These are phyloP conservation scores for Hyposmocoma kahamanoa DNA, from an alignment of 1,140 invertebrate genomes.

Conservation along the genomic window DNA sequence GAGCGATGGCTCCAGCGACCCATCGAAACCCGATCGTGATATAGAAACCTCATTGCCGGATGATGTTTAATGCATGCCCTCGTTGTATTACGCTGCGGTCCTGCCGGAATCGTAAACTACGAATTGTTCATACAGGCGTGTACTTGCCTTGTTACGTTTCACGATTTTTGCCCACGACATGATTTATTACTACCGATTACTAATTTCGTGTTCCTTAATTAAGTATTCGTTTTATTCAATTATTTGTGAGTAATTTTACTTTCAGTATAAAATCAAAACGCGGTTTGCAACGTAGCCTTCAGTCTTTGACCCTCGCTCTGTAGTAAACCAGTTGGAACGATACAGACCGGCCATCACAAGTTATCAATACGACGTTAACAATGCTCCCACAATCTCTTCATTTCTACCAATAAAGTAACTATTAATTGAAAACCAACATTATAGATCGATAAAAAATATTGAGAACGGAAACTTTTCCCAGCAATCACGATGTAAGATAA, in stretches of 20 bases:
- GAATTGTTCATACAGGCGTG: too few relatives aligned
- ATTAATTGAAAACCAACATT: background rate
- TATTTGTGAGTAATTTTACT: too few relatives aligned
- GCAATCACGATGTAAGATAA: conserved; percentile 13
- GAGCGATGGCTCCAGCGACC: too few relatives aligned
- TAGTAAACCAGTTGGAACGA: background rate
- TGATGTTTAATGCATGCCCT: background rate
- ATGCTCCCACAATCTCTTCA: conserved; percentile 1
- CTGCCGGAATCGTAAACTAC: too few relatives aligned
- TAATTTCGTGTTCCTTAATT: too few relatives aligned
- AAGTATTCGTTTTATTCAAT: too few relatives aligned
- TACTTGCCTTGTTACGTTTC: too few relatives aligned
- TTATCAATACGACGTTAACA: background rate
- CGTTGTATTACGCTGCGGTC: too few relatives aligned
- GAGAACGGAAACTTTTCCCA: conserved; percentile 31
- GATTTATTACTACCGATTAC: too few relatives aligned
- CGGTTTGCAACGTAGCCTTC: background rate
- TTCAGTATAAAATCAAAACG: too few relatives aligned
- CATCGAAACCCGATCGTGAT: background rate
- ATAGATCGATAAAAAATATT: conserved; percentile 23
- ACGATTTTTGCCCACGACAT: too few relatives aligned
- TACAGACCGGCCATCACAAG: background rate
- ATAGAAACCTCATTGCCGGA: background rate
- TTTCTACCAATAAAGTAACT: background rate
- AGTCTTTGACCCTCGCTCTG: background rate